Conservation (phyloP, 2,797 vertebrate species). For the Phrynocephalus forsythii region DNA sequence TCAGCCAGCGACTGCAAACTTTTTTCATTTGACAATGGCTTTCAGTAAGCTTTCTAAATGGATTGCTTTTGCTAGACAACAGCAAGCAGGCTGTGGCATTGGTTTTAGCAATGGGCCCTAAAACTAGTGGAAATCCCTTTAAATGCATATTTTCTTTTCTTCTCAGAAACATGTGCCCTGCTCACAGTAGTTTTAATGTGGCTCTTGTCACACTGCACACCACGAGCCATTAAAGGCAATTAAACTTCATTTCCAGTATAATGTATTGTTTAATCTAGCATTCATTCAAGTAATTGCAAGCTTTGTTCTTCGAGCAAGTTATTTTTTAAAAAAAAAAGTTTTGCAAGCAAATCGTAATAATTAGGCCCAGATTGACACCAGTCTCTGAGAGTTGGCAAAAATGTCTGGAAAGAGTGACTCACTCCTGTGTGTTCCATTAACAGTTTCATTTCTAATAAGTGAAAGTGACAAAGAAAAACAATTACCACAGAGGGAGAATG, state of each 20-base stretch:
- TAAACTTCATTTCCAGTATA: slow-evolving; percentile 39
- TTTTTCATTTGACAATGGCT: slow-evolving; percentile 64
- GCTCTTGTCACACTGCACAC: slow-evolving; percentile 31
- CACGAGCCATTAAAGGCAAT: slow-evolving; percentile 35
- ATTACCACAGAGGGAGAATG: slow-evolving; percentile 72
- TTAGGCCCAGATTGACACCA: slow-evolving; percentile 78
- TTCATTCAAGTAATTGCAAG: slow-evolving; percentile 42
- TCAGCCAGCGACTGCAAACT: slow-evolving; percentile 46
- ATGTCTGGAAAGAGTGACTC: slow-evolving; percentile 78
- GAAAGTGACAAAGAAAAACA: slow-evolving; percentile 78
- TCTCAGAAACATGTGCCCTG: slow-evolving; percentile 38
- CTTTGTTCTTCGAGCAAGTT: slow-evolving; percentile 43
- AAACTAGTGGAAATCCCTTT: slow-evolving; percentile 64
- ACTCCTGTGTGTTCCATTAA: slow-evolving; percentile 80
- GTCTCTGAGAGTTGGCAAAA: slow-evolving; percentile 81
- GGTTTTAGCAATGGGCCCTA: slow-evolving; percentile 68
- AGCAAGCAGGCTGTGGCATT: slow-evolving; percentile 67
- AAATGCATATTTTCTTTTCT: slow-evolving; percentile 58
- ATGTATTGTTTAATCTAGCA: slow-evolving; percentile 32
- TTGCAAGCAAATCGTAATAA: slow-evolving; percentile 74
- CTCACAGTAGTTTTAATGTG: slow-evolving; percentile 56
- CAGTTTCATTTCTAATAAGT: slow-evolving; percentile 78
- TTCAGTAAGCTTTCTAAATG: slow-evolving; percentile 68
- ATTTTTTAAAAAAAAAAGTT: slow-evolving; percentile 56
- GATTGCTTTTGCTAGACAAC: slow-evolving; percentile 64